These are phyloP conservation scores for Drymodes brunneopygia DNA, from an alignment of 2,113 vertebrate genomes.

Conservation along the genomic window DNA sequence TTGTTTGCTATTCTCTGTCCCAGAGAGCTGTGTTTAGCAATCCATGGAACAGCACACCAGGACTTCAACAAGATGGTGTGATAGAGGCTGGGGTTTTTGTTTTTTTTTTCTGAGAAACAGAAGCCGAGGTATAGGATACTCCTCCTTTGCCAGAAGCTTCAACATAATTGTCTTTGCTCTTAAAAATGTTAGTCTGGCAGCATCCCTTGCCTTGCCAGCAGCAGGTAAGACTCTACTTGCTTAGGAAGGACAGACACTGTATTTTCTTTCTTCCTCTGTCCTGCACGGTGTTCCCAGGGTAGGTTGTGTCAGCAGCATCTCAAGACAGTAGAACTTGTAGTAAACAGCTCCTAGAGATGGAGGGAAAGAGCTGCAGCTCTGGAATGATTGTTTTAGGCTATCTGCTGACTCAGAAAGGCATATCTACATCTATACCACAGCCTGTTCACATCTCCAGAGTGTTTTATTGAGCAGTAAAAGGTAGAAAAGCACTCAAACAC, in stretches of 20 bases:
- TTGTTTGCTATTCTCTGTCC: conserved; percentile 4
- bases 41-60: background rate
- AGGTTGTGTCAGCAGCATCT: background rate
- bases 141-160: background rate
- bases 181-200: background rate
- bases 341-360: background rate
- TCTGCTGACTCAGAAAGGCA: background rate
- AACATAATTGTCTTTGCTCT: background rate
- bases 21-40: conserved; percentile 17
- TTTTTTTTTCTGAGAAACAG: background rate
- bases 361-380: background rate
- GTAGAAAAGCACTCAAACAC: conserved; percentile 1
- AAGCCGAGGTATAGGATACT: background rate
- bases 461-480: conserved; percentile 6
- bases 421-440: background rate
- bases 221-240: background rate
- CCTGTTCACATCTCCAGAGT: background rate
- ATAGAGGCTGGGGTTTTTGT: background rate
- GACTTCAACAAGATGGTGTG: background rate
- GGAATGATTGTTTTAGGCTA: background rate
- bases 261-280: background rate
- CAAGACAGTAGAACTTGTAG: background rate
- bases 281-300: background rate
- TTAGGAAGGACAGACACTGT: background rate
- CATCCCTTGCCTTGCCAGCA: background rate